A percentile compares a stretch with the other conserved stretches of the same genome.
Evolutionary conservation across 2,888 invertebrate species (phyloP).

Genomic region (Hydriomena furcata): DNA sequence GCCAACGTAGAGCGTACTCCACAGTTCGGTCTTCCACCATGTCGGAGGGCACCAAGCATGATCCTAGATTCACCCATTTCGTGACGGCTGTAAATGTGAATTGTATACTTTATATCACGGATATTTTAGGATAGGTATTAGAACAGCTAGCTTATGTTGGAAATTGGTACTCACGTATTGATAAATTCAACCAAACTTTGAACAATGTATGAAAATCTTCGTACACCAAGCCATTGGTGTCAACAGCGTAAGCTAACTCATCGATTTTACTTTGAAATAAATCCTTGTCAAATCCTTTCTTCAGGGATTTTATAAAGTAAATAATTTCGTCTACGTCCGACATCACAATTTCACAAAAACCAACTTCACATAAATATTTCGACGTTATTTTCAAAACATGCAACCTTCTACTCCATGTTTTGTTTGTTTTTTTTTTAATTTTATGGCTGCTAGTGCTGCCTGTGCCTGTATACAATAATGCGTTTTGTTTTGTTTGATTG

Average conservation of each 20-base stretch:
- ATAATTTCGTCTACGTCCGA: slow-evolving; percentile 70
- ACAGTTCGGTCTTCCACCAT: slow-evolving; percentile 60
- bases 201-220: slow-evolving; percentile 71
- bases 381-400: not conserved
- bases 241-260: slow-evolving; percentile 62
- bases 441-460: too few relatives aligned
- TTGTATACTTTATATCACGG: not conserved
- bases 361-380: not conserved
- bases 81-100: slow-evolving; percentile 54
- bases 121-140: too few relatives aligned
- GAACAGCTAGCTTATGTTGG: too few relatives aligned
- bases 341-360: slow-evolving; percentile 43
- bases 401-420: not conserved
- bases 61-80: slow-evolving; percentile 71
- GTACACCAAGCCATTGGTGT: slow-evolving; percentile 59
- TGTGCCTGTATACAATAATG: too few relatives aligned
- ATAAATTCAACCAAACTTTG: slow-evolving; percentile 76
- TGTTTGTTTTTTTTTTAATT: too few relatives aligned
- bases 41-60: slow-evolving; percentile 68
- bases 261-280: slow-evolving; percentile 70
- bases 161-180: slow-evolving; percentile 65
- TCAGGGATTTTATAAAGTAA: slow-evolving; percentile 67
- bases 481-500: not conserved
- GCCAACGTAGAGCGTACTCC: slow-evolving; percentile 69
- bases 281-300: slow-evolving; percentile 74